phyloP scores from a whole-genome alignment of 2,113 vertebrate species.

The Syngnathus floridae region DNA sequence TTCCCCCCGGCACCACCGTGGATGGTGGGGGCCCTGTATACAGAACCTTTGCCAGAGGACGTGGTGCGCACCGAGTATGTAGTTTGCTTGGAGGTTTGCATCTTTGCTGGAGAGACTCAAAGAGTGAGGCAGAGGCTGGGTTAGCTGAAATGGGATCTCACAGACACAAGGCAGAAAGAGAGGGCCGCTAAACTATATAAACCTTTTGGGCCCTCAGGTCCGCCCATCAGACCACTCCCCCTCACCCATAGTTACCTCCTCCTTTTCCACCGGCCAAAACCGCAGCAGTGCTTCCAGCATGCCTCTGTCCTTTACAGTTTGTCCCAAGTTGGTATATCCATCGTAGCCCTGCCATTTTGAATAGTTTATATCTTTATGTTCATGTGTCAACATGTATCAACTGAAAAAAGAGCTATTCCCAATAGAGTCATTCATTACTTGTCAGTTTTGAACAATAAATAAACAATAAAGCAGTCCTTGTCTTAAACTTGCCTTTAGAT shows the following conservation, averaged over 20 bases:
- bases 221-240: constrained; percentile 52
- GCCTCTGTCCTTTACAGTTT: constrained; percentile 31
- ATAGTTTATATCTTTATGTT: background rate
- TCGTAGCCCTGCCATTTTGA: constrained; percentile 6
- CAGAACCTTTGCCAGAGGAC: constrained; percentile 36
- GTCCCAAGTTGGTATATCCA: constrained; percentile 22
- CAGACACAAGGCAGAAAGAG: constrained; percentile 63
- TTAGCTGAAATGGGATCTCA: constrained; percentile 48
- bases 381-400: background rate
- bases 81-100: constrained; percentile 47
- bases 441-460: background rate
- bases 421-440: background rate
- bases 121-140: constrained; percentile 37
- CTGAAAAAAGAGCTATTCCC: background rate
- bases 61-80: constrained; percentile 59
- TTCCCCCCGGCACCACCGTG: constrained; percentile 62
- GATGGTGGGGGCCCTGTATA: constrained; percentile 54
- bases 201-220: constrained; percentile 50
- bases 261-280: constrained; percentile 42
- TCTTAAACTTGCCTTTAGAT: background rate
- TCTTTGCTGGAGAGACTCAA: constrained; percentile 48
- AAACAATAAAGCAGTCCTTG: background rate
- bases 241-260: constrained; percentile 30
- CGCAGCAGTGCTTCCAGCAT: constrained; percentile 26
- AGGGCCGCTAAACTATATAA: constrained; percentile 64